These are phyloP conservation scores for Eurytoma californica DNA, from an alignment of 2,888 invertebrate species.

Conservation along the genomic window DNA sequence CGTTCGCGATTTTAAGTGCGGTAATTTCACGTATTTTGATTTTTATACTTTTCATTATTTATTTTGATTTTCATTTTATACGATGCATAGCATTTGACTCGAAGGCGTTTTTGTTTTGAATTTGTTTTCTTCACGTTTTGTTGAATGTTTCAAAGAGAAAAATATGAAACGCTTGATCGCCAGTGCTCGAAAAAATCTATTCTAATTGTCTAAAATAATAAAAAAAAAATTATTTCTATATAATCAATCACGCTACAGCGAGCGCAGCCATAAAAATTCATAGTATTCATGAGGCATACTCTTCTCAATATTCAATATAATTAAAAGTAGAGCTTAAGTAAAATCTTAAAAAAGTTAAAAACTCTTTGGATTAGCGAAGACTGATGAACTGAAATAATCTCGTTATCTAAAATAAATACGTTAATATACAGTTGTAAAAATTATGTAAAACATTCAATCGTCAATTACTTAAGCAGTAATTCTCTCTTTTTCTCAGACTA, in stretches of 20 bases:
- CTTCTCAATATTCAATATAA: constrained; percentile 36
- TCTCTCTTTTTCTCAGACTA: constrained; percentile 31
- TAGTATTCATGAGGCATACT: constrained; percentile 4
- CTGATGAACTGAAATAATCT: constrained; percentile 48
- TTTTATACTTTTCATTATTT: constrained; percentile 9
- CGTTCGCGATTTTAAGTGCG: constrained; percentile 33
- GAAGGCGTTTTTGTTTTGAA: not conserved
- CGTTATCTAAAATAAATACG: constrained; percentile 52
- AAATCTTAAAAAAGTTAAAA: constrained; percentile 53
- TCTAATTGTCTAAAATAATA: constrained; percentile 32
- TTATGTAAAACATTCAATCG: constrained; percentile 47
- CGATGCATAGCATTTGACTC: constrained; percentile 13
- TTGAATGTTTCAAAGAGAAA: constrained; percentile 11
- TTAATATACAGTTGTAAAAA: constrained; percentile 54
- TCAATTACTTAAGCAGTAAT: constrained; percentile 34
- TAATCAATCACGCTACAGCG: constrained; percentile 18
- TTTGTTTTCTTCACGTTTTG: constrained; percentile 25
- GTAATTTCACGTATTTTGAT: constrained; percentile 35
- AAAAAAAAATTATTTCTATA: constrained; percentile 25
- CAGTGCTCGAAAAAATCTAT: constrained; percentile 14
- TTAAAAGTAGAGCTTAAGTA: constrained; percentile 43
- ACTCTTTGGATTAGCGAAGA: constrained; percentile 50
- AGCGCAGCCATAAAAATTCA: constrained; percentile 5
- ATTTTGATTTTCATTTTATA: constrained; percentile 23
- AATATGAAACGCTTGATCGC: constrained; percentile 8